These are phyloP conservation scores for Lepeophtheirus nordmannii DNA, from an alignment of 2,888 invertebrate genomes.

Conservation along the genomic window DNA sequence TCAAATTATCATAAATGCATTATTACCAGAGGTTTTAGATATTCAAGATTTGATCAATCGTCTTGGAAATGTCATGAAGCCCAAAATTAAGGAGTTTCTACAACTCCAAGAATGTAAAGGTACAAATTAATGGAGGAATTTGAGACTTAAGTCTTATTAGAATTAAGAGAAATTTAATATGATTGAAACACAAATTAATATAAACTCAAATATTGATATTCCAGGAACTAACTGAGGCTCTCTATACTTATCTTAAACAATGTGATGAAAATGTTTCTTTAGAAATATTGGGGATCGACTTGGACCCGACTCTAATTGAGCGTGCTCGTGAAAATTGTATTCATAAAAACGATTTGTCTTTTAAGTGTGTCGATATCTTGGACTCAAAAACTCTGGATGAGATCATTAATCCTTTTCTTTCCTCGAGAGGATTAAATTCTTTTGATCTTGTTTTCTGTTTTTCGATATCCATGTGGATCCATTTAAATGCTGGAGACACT, in stretches of 20 bases:
- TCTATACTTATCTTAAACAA: conserved; percentile 41
- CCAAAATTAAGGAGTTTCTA: no score
- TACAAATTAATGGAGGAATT: no score
- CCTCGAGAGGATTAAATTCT: conserved; percentile 31
- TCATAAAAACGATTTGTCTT: conserved; percentile 39
- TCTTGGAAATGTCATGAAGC: no score
- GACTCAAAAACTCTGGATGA: conserved; percentile 32
- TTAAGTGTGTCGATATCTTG: conserved; percentile 48
- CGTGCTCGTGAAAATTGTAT: conserved; percentile 46
- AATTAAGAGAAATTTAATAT: no score
- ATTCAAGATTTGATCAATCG: no score
- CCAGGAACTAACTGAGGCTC: conserved; percentile 48
- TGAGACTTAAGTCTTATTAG: no score
- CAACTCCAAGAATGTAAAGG: no score
- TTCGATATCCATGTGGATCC: conserved; percentile 80
- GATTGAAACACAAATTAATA: no score
- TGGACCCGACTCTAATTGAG: conserved; percentile 52
- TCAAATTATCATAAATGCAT: no score
- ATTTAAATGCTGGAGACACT: conserved; percentile 61
- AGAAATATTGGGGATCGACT: conserved; percentile 52
- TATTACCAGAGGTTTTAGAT: no score
- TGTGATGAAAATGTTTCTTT: conserved; percentile 32
- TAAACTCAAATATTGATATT: conserved; percentile 30
- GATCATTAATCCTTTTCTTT: conserved; percentile 40
- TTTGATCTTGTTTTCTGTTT: conserved; percentile 61